These are phyloP conservation scores for Ophioninae sp. DNA, from an alignment of 2,888 invertebrate genomes.

Conservation along the genomic window DNA sequence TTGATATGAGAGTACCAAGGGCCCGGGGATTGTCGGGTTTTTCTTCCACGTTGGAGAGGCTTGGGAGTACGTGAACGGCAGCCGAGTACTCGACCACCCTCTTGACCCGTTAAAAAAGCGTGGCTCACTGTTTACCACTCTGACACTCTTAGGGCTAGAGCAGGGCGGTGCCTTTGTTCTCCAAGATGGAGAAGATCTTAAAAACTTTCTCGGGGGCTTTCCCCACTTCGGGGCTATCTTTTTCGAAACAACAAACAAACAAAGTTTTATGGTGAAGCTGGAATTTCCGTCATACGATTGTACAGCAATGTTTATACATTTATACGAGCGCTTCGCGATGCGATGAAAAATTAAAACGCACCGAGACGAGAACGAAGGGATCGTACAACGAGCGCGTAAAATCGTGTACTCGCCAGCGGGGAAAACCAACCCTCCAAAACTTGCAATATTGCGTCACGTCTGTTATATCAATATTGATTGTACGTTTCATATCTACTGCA, in stretches of 20 bases:
- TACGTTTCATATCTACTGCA: not conserved
- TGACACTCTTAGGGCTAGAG: constrained; percentile 31
- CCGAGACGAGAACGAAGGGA: not conserved
- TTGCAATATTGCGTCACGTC: not conserved
- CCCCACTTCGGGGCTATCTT: not conserved
- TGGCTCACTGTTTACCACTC: constrained; percentile 69
- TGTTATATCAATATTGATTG: not conserved
- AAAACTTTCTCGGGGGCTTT: constrained; percentile 25
- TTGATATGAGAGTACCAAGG: not conserved
- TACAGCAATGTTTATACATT: not conserved
- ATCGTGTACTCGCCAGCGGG: not conserved
- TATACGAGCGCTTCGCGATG: not conserved
- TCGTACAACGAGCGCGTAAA: not conserved
- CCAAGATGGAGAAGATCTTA: constrained; percentile 15
- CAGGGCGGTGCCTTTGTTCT: constrained; percentile 19
- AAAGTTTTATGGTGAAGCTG: not conserved
- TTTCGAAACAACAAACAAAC: not conserved
- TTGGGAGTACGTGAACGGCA: constrained; percentile 64
- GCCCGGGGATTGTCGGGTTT: constrained; percentile 3
- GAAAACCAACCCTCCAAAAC: not conserved
- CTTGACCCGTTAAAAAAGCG: constrained; percentile 71
- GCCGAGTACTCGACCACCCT: constrained; percentile 63
- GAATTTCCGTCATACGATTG: not conserved
- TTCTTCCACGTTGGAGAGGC: constrained; percentile 60
- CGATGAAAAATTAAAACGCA: not conserved